Conservation (phyloP, 2,888 invertebrate genomes). For the Acanthococcus lagerstroemiae region DNA sequence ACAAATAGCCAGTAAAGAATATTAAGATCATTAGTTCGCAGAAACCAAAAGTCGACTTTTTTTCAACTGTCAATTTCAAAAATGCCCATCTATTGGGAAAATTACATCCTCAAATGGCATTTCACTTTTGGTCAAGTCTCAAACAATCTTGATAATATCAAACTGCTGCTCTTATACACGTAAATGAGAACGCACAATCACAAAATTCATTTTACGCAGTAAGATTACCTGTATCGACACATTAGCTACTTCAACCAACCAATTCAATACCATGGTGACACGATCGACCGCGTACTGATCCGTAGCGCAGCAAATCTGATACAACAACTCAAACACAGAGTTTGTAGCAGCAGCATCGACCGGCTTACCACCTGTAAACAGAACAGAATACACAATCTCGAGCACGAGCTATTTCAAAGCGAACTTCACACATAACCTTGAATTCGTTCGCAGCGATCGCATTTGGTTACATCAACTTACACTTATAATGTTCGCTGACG, state of each 20-base stretch:
- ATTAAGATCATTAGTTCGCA: neutral
- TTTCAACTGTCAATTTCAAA: no score
- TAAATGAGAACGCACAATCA: no score
- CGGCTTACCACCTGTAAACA: constrained; percentile 13
- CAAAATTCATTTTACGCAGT: neutral
- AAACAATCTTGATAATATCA: no score
- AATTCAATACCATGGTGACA: constrained; percentile 57
- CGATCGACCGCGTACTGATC: constrained; percentile 52
- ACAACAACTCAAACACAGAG: constrained; percentile 68
- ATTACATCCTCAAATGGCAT: no score
- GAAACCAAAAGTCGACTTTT: neutral
- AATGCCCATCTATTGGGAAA: neutral
- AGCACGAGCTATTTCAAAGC: no score
- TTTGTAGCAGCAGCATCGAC: constrained; percentile 41
- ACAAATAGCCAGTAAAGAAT: neutral
- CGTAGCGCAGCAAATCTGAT: constrained; percentile 60
- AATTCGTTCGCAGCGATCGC: neutral
- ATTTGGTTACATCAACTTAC: constrained; percentile 26
- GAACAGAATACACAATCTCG: neutral
- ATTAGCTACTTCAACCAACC: constrained; percentile 55
- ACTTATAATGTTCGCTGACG: constrained; percentile 35
- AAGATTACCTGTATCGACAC: constrained; percentile 22
- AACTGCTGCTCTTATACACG: neutral
- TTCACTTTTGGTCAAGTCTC: no score
- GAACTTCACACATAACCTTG: no score